Percentiles rank a stretch among this genome's conserved stretches.
Evolutionary conservation across 2,888 invertebrate genomes (phyloP).

Genomic region (Cephalotes varians): DNA sequence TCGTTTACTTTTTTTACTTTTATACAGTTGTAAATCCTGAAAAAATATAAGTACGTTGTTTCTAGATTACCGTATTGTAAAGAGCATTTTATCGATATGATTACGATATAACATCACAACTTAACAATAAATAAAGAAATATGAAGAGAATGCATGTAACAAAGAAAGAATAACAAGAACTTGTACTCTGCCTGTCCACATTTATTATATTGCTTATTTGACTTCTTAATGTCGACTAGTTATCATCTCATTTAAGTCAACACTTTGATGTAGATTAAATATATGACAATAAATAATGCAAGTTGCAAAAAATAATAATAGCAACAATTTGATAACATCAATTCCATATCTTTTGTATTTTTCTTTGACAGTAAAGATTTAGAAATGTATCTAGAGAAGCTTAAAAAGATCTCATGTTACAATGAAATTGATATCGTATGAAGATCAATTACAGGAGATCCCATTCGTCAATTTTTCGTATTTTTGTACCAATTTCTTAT

Average conservation of each 20-base stretch:
- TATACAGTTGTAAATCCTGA: slow-evolving; percentile 21
- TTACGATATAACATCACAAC: slow-evolving; percentile 6
- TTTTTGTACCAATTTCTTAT: neutral
- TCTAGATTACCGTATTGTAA: neutral
- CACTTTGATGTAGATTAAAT: slow-evolving; percentile 20
- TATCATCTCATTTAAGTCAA: slow-evolving; percentile 31
- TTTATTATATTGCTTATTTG: slow-evolving; percentile 44
- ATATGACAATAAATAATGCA: slow-evolving; percentile 39
- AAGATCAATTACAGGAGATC: neutral
- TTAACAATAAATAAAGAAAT: slow-evolving; percentile 39
- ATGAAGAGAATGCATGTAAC: neutral
- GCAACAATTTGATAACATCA: neutral
- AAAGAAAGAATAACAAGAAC: slow-evolving; percentile 15
- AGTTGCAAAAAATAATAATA: slow-evolving; percentile 23
- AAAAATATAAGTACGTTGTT: slow-evolving; percentile 35
- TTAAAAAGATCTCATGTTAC: neutral
- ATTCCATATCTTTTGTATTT: neutral
- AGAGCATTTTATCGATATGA: slow-evolving; percentile 1
- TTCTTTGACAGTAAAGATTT: neutral
- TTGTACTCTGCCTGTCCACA: slow-evolving; percentile 24
- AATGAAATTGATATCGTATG: neutral
- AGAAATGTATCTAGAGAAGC: neutral
- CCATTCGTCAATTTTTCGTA: neutral
- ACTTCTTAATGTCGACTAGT: slow-evolving; percentile 38
- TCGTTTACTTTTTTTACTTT: neutral